phyloP scores from a whole-genome alignment of 2,113 vertebrate species.

The Leiothrix lutea region DNA sequence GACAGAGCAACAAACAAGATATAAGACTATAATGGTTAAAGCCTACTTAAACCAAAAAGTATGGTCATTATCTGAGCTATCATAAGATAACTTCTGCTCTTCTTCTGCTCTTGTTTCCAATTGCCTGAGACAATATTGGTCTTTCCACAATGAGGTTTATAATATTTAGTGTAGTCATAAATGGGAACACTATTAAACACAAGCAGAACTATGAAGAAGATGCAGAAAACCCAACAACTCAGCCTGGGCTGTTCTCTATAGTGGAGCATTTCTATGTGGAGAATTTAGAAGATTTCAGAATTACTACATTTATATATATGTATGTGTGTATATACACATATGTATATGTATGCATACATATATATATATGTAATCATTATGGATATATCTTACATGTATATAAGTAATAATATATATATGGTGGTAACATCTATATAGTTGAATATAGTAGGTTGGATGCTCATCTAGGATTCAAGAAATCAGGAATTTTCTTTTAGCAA shows the following conservation, averaged over 20 bases:
- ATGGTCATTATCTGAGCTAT: background rate
- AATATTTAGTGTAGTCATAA: background rate
- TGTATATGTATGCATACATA: background rate
- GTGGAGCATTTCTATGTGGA: background rate
- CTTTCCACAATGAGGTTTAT: background rate
- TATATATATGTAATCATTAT: background rate
- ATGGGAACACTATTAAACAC: background rate
- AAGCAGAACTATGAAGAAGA: background rate
- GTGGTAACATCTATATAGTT: background rate
- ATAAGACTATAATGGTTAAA: background rate
- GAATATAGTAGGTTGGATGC: background rate
- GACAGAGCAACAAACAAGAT: background rate
- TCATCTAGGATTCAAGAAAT: background rate
- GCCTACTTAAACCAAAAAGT: background rate
- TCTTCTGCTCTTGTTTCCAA: background rate
- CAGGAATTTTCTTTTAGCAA: background rate
- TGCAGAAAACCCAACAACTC: background rate
- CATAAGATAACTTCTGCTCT: background rate
- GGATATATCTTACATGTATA: no score
- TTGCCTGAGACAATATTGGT: background rate
- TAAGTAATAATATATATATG: background rate
- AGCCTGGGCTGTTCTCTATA: background rate
- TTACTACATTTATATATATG: background rate
- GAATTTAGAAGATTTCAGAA: background rate
- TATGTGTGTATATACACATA: background rate